Evolutionary conservation across 2,888 invertebrate species (phyloP), one percentile per base, ranked within the genome.

Genomic region (Pemphredon lugubris): DNA sequence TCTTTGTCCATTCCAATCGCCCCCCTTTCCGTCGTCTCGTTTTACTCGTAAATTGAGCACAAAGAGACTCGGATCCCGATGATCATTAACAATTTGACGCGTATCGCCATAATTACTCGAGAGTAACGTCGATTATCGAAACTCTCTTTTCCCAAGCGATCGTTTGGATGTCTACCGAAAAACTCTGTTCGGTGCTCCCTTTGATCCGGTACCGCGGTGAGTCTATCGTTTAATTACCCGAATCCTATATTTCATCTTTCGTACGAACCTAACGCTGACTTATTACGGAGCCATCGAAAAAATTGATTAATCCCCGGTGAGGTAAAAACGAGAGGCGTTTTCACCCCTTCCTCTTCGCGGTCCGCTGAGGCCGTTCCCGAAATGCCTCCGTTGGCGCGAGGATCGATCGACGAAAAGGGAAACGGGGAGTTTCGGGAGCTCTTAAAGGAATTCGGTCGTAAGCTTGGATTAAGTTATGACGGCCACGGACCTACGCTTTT

Each of bases 391-490:
- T 9, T 9, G 37, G 16, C 48, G 37, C 40, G 23, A 44, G n/a
- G 53, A 61, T 51, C 61, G 77, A 71, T 57, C 47, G 63, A 51
- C 48, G 34, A 16, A 48, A 34, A 30, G 26, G 11, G 20, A 37
- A 14, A 32, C 16, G 7, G 40, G 2, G 44, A 20, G 11, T 47
- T 50, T 23, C 40, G 11, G 26, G 16, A 37, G 37, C 59, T 60
- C 54, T 59, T 44, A 13, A n/a, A 50, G 68, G 69, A 79, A 79
- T 74, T 79, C 51, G 37, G 47, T 70, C 61, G 74, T 65, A 65
- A 79, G 77, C 60, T 72, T 23, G 80, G 79, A 79, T 79, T 79
- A 79, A 79, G 80, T 79, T 79, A 79, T 75, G 79, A 79, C 48
- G 70, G 65, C 30, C 50, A 48, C 39, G 47, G 51, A 42, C 63